Evolutionary conservation across 2,888 invertebrate species (phyloP).

Genomic region (Pelosia muscerda): DNA sequence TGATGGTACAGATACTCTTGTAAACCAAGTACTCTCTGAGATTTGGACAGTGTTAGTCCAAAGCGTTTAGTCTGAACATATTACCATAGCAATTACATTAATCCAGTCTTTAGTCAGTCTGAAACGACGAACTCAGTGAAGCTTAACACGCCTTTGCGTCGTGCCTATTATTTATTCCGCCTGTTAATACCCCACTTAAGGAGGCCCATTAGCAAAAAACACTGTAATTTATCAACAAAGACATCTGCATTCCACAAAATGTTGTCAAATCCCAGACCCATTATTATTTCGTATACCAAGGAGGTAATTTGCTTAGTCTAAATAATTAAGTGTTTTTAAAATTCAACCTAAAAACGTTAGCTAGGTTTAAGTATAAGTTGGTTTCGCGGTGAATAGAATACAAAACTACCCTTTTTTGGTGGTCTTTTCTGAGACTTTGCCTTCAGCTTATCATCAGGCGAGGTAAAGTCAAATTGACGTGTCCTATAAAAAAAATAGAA

Average conservation of each 20-base stretch:
- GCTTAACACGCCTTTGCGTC: constrained; percentile 28
- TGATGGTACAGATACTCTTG: too few species aligned
- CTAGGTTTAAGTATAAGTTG: too few species aligned
- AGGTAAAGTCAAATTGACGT: too few species aligned
- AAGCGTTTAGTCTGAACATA: background rate
- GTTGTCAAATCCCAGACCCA: constrained; percentile 71
- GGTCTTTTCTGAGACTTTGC: too few species aligned
- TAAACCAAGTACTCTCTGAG: too few species aligned
- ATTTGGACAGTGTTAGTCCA: background rate
- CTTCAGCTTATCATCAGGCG: too few species aligned
- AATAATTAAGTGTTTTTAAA: constrained; percentile 65
- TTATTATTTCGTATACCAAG: constrained; percentile 78
- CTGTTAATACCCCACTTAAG: constrained; percentile 62
- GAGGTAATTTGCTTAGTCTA: constrained; percentile 77
- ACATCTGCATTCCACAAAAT: constrained; percentile 69
- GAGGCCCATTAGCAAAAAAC: constrained; percentile 76
- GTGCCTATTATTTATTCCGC: constrained; percentile 27
- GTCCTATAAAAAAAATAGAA: too few species aligned
- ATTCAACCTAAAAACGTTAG: constrained; percentile 30
- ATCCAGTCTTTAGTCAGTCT: constrained; percentile 16
- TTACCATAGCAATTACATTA: constrained; percentile 7
- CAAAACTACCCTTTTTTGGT: too few species aligned
- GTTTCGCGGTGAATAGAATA: background rate
- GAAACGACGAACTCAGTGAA: constrained; percentile 20
- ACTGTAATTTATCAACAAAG: constrained; percentile 81